Evolutionary conservation across 1,140 invertebrate species (phyloP).

Genomic region (Tenebrio molitor): DNA sequence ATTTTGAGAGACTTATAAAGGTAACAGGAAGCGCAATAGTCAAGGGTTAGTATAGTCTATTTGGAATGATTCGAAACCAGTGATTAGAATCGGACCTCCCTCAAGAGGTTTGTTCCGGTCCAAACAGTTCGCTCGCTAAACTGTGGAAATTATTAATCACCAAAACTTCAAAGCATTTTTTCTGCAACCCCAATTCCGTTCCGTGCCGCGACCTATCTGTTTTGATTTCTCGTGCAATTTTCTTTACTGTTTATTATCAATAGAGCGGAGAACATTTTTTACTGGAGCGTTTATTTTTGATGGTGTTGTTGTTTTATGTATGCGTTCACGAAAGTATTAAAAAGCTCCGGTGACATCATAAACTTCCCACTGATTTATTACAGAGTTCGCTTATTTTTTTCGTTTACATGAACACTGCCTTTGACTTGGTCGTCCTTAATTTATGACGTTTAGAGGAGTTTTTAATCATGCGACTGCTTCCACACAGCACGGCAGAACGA

Average conservation of each 20-base stretch:
- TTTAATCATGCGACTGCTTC: slow-evolving; percentile 2
- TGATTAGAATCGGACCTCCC: slow-evolving; percentile 18
- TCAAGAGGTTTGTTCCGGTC: not conserved
- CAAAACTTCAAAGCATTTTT: not conserved
- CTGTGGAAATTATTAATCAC: slow-evolving; percentile 14
- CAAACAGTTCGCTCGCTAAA: not conserved
- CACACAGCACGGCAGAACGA: not conserved
- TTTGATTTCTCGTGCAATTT: not conserved
- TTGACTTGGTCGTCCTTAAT: slow-evolving; percentile 1
- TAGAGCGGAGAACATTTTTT: not conserved
- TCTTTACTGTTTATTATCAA: slow-evolving; percentile 7
- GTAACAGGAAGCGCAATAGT: slow-evolving; percentile 15
- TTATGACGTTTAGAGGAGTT: slow-evolving; percentile 1
- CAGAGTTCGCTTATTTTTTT: slow-evolving; percentile 5
- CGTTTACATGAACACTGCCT: not conserved
- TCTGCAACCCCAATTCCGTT: too few relatives aligned
- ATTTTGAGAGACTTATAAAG: slow-evolving; percentile 10
- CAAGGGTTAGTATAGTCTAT: not conserved
- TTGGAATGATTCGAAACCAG: slow-evolving; percentile 2
- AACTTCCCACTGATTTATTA: slow-evolving; percentile 6
- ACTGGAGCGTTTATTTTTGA: slow-evolving; percentile 2
- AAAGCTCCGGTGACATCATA: slow-evolving; percentile 13
- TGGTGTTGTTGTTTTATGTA: slow-evolving; percentile 4
- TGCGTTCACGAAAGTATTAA: slow-evolving; percentile 7
- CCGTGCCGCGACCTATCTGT: not conserved